Conservation (phyloP, 2,888 invertebrate genomes). For the Aricia artaxerxes region DNA sequence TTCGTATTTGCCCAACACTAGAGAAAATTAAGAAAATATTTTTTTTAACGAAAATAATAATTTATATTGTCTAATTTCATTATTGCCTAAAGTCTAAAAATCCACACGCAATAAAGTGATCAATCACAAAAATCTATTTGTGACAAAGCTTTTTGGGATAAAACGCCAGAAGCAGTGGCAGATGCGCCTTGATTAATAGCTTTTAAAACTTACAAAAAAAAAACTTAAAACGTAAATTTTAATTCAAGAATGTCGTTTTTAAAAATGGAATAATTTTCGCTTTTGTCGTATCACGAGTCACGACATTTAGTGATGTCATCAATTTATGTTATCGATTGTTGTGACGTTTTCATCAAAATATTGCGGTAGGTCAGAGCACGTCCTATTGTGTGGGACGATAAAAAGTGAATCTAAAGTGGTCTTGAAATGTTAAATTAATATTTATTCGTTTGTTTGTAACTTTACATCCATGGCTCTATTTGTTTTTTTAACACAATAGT, state of each 20-base stretch:
- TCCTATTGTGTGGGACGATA: not conserved
- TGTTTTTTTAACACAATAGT: too few species aligned
- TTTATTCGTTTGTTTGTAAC: not conserved
- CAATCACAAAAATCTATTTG: constrained; percentile 51
- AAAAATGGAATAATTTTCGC: not conserved
- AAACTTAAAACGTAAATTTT: not conserved
- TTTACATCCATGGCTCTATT: too few species aligned
- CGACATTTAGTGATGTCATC: constrained; percentile 56
- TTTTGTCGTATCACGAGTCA: constrained; percentile 49
- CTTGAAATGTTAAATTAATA: not conserved
- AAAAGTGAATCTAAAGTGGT: not conserved
- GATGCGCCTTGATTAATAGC: constrained; percentile 75
- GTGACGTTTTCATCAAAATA: constrained; percentile 33
- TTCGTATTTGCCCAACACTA: not conserved
- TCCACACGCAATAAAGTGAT: constrained; percentile 47
- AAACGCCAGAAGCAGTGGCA: constrained; percentile 55
- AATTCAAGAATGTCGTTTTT: not conserved
- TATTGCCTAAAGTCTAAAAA: constrained; percentile 23
- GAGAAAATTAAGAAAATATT: not conserved
- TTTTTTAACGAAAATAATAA: not conserved
- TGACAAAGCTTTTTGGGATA: constrained; percentile 55
- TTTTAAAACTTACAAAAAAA: constrained; percentile 72
- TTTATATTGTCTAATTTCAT: not conserved
- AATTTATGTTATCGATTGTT: constrained; percentile 39
- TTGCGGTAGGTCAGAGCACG: constrained; percentile 1